Conservation (phyloP, 1,140 invertebrate genomes). For the Ceratina japonica region DNA sequence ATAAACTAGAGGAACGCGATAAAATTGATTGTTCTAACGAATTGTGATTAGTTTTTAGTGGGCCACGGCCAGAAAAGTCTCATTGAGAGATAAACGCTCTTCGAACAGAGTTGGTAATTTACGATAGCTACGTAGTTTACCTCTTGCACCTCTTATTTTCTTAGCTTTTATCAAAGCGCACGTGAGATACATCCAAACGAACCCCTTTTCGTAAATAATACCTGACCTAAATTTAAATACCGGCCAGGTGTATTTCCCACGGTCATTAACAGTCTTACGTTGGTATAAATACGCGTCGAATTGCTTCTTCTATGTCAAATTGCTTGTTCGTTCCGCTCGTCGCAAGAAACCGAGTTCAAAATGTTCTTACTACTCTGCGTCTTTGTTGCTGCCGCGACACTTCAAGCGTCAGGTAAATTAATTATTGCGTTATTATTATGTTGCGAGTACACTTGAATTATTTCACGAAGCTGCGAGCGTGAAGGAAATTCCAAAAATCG, state of each 20-base stretch:
- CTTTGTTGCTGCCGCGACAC: neutral
- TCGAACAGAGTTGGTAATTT: slow-evolving; percentile 14
- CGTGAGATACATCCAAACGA: slow-evolving; percentile 57
- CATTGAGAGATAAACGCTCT: slow-evolving; percentile 2
- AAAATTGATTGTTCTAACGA: neutral
- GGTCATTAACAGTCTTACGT: slow-evolving; percentile 14
- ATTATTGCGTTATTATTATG: neutral
- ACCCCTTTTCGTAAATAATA: slow-evolving; percentile 42
- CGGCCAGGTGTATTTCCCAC: slow-evolving; percentile 19
- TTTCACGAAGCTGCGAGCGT: slow-evolving; percentile 10
- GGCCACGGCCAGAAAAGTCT: neutral
- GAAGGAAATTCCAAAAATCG: slow-evolving; percentile 65
- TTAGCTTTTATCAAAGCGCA: slow-evolving; percentile 42
- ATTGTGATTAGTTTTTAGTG: neutral
- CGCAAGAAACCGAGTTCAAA: neutral
- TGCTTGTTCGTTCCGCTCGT: neutral
- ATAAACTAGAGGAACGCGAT: neutral
- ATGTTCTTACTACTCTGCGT: slow-evolving; percentile 42
- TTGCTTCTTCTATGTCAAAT: neutral
- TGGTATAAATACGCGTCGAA: slow-evolving; percentile 34
- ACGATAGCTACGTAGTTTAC: neutral
- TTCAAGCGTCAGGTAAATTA: slow-evolving; percentile 43
- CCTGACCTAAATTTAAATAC: slow-evolving; percentile 64
- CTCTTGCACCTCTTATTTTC: slow-evolving; percentile 30
- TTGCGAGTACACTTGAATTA: neutral